phyloP scores from a whole-genome alignment of 1,140 invertebrate genomes.

The Eumaeus atala region DNA sequence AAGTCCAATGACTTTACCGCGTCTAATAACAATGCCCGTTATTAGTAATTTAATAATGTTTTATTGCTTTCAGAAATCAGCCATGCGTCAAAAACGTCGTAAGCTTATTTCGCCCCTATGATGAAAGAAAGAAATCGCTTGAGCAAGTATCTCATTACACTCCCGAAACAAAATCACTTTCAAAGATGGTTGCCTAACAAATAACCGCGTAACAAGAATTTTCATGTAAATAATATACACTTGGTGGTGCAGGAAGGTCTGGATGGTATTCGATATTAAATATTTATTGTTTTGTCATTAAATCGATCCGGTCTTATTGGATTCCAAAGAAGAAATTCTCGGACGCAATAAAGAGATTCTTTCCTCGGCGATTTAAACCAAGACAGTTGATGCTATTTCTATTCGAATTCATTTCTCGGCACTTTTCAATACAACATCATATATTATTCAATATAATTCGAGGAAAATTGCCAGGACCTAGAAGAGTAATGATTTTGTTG shows the following conservation, averaged over 20 bases:
- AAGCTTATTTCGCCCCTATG: not conserved
- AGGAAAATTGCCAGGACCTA: too few species aligned
- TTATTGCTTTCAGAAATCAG: constrained; percentile 2
- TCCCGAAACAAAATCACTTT: constrained; percentile 6
- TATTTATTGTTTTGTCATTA: constrained; percentile 10
- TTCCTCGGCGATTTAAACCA: constrained; percentile 6
- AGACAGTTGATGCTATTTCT: not conserved
- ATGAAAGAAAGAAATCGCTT: not conserved
- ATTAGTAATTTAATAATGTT: constrained; percentile 2
- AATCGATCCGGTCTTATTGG: constrained; percentile 1
- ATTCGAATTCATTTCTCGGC: constrained; percentile 3
- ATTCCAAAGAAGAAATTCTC: constrained; percentile 1
- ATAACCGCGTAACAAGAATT: not conserved
- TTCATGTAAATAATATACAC: not conserved
- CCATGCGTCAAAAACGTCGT: constrained; percentile 1
- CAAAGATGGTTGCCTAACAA: not conserved
- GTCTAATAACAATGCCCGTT: too few species aligned
- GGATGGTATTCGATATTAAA: constrained; percentile 7
- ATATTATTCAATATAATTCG: constrained; percentile 1
- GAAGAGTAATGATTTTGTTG: too few species aligned
- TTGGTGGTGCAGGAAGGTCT: not conserved
- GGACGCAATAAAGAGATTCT: constrained; percentile 6
- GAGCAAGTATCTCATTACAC: constrained; percentile 4
- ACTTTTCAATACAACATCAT: not conserved
- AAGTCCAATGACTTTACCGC: too few species aligned